Base-by-base conservation (phyloP, 2,888 invertebrate genomes). In the Muschampia plurimacula region DNA sequence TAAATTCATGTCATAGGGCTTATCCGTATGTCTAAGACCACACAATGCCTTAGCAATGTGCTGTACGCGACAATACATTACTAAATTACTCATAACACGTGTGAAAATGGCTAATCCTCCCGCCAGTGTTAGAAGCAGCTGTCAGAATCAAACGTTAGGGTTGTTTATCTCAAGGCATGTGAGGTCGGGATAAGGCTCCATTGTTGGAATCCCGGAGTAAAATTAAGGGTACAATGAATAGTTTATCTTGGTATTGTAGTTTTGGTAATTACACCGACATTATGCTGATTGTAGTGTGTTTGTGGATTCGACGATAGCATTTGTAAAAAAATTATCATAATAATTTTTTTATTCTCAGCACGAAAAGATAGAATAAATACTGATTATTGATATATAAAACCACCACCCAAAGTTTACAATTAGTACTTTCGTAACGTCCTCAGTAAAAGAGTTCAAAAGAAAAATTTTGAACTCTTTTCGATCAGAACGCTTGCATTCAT, bases 201-300 rank as follows among this genome's bases (percentile, higher is more conserved):
- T 71, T 71, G 71, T 71, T 66, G 46, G 55, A 49, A 41, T 10
- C 63, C 46, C 57, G 32, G 59, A 71, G 57, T 59, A 49, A 71
- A 71, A 71, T 71, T 71, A 65, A 71, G 70, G 65, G 65, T 49
- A 71, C 70, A 65, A 49, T 71, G 65, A 71, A 71, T 71, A 71
- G 70, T 71, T 70, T 70, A 70, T 70, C 69, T 63, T 55, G 63
- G 63, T 55, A 32, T 63, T 55, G 41, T 69, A 63, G 69, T 41
- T 68, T 52, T 8, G 15, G 52, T 15, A 12, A 52, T 6, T 15
- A 52, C 8, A 52, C 15, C 15, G 15, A 52, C 10, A 12, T 52
- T 52, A 52, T n/a, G 15, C 52, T 52, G 52, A 7, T 52, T 15
- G 8, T 52, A 7, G 15, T 7, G 10, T 44, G 10, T 44, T 44